These are phyloP conservation scores for Sussaba pulchella DNA, from an alignment of 2,888 invertebrate genomes.

Conservation along the genomic window DNA sequence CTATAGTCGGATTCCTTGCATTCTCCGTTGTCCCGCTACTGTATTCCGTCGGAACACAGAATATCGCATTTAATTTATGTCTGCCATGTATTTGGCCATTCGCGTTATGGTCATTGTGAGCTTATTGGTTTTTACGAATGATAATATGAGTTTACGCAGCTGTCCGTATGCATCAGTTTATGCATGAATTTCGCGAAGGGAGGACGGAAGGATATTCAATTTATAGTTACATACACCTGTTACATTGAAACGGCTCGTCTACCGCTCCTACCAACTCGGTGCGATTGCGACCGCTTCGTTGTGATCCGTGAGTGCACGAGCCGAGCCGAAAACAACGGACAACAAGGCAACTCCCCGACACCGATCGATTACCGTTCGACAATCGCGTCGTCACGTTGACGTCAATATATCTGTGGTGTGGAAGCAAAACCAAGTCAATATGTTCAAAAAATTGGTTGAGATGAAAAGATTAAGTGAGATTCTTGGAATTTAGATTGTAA, in stretches of 20 bases:
- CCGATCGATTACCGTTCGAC: conserved; percentile 47
- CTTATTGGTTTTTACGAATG: neutral
- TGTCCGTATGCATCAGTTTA: neutral
- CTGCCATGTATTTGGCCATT: neutral
- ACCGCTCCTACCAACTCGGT: conserved; percentile 5
- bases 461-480: too few species aligned
- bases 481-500: too few species aligned
- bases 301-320: conserved; percentile 16
- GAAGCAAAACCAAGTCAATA: neutral
- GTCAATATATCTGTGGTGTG: conserved; percentile 16
- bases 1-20: neutral
- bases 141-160: neutral
- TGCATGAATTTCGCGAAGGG: neutral
- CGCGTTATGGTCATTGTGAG: neutral
- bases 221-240: conserved; percentile 12
- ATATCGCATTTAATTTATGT: neutral
- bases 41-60: neutral
- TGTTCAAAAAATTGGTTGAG: too few species aligned
- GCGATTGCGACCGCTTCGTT: conserved; percentile 10
- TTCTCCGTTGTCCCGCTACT: conserved; percentile 7
- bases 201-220: neutral
- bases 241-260: conserved; percentile 11
- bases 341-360: conserved; percentile 21
- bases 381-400: conserved; percentile 16
- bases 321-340: conserved; percentile 8